Evolutionary conservation across 1,140 invertebrate genomes (phyloP), one percentile per base, ranked within the genome.

Genomic region (Leptinotarsa defecta): DNA sequence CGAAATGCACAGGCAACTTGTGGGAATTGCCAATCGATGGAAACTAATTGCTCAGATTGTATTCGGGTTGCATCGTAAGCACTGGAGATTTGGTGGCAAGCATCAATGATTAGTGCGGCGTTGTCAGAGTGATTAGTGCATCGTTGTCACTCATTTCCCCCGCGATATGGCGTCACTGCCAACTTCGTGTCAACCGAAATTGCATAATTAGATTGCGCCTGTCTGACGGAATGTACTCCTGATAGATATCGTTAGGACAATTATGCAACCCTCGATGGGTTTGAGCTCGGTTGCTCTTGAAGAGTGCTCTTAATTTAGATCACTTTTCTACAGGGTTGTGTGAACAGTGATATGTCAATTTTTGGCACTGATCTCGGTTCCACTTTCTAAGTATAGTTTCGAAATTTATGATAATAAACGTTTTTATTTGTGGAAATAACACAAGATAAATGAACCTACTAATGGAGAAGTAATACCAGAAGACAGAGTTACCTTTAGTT

Each of bases 131-230:
- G 68, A 71, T 71, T 71, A 75, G 68, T 65, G 65, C 77, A 78
- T 71, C 78, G 78, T 82, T 82, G 81, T 82, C 81, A 81, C 77
- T 83, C 81, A 81, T 77, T 79, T 69, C 81, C 78, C 78, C 75
- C 48, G 81, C 52, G 70, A 62, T 71, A 24, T 74, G 77, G 77
- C 79, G 77, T 79, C 77, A 74, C 69, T 73, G 70, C 61, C 70
- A 76, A 74, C 72, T 76, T 76, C 78, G 74, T 82, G 81, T 81
- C 78, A 79, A 68, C 72, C 74, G 65, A 74, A 82, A 82, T 79
- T 82, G 82, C 78, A 83, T 82, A 83, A 83, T 83, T 83, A 81
- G 81, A 83, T 83, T 80, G 80, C 68, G 64, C 65, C 77, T 78
- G 79, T 78, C 79, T 78, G 74, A 76, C 67, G 73, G 70, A 77